Conservation (phyloP, 2,113 vertebrate genomes). For the Chloropsis hardwickii region DNA sequence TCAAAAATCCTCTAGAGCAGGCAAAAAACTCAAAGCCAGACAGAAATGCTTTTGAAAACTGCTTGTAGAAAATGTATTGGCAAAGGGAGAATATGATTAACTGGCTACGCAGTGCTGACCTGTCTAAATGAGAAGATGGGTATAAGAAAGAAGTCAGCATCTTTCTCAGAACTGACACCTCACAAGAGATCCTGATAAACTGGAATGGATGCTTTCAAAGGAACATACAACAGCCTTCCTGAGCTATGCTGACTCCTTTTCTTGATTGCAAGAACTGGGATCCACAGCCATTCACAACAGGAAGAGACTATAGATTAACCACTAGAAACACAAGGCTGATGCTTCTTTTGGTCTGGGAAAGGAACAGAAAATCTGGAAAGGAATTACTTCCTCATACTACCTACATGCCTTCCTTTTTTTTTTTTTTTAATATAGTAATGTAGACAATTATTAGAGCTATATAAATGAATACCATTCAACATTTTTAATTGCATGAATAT, state of each 20-base stretch:
- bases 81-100: background rate
- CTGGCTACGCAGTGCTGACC: fast-evolving
- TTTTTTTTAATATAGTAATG: background rate
- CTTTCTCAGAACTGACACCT: background rate
- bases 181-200: background rate
- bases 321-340: background rate
- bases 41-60: background rate
- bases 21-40: background rate
- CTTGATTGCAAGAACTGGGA: background rate
- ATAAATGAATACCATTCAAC: background rate
- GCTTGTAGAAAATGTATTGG: background rate
- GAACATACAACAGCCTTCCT: background rate
- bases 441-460: background rate
- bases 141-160: background rate
- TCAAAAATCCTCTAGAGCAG: background rate
- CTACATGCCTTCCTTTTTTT: background rate
- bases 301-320: background rate
- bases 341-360: background rate
- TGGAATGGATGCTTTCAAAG: background rate
- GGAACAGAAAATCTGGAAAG: background rate
- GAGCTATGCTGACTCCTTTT: background rate
- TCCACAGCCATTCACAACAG: background rate
- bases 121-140: background rate
- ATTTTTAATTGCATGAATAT: background rate
- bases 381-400: background rate